Base-by-base conservation (phyloP, 2,113 vertebrate genomes). In the Lipotes vexillifer region DNA sequence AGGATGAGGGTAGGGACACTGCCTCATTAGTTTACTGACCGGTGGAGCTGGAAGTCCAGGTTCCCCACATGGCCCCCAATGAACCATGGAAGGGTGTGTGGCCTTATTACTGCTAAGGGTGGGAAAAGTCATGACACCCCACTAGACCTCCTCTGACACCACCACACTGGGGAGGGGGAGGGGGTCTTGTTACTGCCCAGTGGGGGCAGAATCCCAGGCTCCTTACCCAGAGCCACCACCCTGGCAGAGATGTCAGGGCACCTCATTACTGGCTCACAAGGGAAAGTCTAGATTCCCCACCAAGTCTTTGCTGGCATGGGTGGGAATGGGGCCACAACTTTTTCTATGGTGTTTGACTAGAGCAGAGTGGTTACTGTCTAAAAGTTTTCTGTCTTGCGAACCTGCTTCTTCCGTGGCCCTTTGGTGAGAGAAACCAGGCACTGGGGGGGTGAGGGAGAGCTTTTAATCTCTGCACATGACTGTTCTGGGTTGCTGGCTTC, bases 111-210 rank as follows among this genome's bases (percentile, higher is more conserved):
- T 8, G 2, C 33, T 20, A 6, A 38, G 38, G 17, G 4, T 25
- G 31, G 20, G 4, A 1, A 18, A 71, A 49, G 77, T n/a, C 41
- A 66, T 33, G 29, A 21, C 14, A 10, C 18, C 41, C 84, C n/a
- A 4, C 55, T 57, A 57, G 55, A 20, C 55, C 55, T 57, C 55
- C 55, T 57, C 55, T 57, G 55, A 18, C 20, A 57, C 55, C 55
- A 57, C 55, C 4, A 1, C 46, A 46, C 13, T 2, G 8, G 6
- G 1, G 20, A 29, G 5, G 13, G 5, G 3, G 18, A 7, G 3
- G 1, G 20, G n/a, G 33, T 8, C 33, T 41, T 31, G 6, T 29
- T 69, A 27, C 29, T 6, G 9, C 6, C 65, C 63, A 38, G 10
- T 25, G 0, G 5, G 21, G 7, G 23, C 33, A 4, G 33, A 95